Conservation (phyloP, 2,113 vertebrate genomes). For the Sprattus sprattus region DNA sequence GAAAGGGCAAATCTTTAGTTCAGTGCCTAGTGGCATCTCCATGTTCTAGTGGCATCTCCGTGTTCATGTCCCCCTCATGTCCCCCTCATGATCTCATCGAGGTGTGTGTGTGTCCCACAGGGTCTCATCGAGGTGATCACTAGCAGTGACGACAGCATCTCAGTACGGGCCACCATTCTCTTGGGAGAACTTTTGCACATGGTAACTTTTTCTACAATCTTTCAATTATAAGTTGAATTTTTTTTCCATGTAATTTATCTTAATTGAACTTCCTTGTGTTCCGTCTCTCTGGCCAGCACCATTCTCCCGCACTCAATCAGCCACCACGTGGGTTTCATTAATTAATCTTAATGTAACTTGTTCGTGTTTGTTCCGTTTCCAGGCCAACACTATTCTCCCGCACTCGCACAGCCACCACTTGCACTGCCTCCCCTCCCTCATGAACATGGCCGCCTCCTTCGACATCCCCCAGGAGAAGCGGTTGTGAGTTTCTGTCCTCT, state of each 20-base stretch:
- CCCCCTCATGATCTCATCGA: neutral
- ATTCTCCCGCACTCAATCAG: constrained; percentile 97
- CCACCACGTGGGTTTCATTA: constrained; percentile 90
- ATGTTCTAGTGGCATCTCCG: constrained; percentile 3
- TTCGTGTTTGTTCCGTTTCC: constrained; percentile 17
- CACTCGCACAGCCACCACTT: constrained; percentile 97
- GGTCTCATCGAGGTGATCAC: constrained; percentile 97
- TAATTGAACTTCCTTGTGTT: neutral
- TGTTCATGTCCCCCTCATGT: neutral
- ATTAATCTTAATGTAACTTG: neutral
- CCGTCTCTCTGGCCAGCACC: constrained; percentile 85
- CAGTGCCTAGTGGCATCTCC: neutral
- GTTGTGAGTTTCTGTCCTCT: constrained; percentile 75
- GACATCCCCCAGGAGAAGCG: constrained; percentile 95
- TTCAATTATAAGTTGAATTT: neutral
- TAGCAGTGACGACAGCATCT: constrained; percentile 90
- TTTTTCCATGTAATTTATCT: too few species aligned
- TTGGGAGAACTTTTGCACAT: constrained; percentile 97
- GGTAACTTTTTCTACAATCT: constrained; percentile 67
- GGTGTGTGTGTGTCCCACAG: constrained; percentile 57
- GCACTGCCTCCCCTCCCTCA: constrained; percentile 93
- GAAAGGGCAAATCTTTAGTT: too few species aligned
- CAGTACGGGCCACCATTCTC: constrained; percentile 91
- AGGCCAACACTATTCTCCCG: constrained; percentile 98
- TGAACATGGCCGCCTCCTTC: constrained; percentile 97